phyloP scores from a whole-genome alignment of 2,113 vertebrate genomes.

The Microtus richardsoni region DNA sequence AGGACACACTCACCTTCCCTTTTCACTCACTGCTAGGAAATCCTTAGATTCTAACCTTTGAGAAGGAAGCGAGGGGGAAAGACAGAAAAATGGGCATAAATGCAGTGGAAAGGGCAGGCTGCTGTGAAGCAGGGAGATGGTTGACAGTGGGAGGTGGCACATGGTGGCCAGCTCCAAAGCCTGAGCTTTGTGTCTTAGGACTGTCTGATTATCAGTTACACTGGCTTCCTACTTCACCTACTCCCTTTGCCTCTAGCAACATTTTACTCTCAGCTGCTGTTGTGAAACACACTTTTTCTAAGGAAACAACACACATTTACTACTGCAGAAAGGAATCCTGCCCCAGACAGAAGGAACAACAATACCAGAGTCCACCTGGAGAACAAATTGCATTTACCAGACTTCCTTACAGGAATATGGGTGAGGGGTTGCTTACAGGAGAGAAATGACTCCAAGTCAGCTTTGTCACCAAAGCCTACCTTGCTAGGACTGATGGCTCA shows the following conservation, averaged over 20 bases:
- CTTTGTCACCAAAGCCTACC: background rate
- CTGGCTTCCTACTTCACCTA: too few species aligned
- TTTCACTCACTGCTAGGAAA: background rate
- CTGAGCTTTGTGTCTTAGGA: background rate
- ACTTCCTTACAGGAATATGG: background rate
- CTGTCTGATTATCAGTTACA: background rate
- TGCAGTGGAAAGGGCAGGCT: too few species aligned
- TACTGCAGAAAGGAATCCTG: background rate
- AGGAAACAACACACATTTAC: background rate
- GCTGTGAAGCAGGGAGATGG: too few species aligned
- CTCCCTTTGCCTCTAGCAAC: too few species aligned
- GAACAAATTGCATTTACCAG: background rate
- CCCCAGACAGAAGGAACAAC: background rate
- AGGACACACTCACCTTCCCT: background rate
- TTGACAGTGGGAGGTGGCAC: too few species aligned
- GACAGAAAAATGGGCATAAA: background rate
- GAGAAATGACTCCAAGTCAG: background rate
- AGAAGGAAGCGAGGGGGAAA: background rate
- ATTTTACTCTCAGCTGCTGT: too few species aligned
- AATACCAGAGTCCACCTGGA: background rate
- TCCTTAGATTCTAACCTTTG: background rate
- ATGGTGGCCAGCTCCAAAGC: too few species aligned
- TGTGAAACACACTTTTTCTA: background rate
- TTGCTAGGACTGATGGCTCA: background rate
- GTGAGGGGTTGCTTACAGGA: background rate